These are phyloP conservation scores for Neopelma chrysocephalum DNA, from an alignment of 2,797 vertebrate species.

Conservation along the genomic window DNA sequence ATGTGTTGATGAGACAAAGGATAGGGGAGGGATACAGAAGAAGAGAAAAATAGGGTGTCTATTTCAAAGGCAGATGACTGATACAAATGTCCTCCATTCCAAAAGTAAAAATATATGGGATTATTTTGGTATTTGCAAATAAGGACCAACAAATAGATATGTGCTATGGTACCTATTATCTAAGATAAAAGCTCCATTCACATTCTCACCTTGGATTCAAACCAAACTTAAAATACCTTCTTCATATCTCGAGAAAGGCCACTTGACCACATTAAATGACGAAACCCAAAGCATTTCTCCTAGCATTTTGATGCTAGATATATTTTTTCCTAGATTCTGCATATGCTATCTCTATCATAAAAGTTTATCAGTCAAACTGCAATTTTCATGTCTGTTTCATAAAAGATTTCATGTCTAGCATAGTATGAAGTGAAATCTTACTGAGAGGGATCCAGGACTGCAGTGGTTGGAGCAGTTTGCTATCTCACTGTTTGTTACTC, in stretches of 20 bases:
- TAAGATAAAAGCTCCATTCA: background rate
- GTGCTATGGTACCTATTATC: background rate
- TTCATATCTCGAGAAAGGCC: background rate
- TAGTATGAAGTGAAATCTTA: background rate
- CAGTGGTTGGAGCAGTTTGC: background rate
- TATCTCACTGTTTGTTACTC: background rate
- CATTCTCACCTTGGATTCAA: background rate
- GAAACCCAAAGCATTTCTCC: background rate
- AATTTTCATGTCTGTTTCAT: background rate
- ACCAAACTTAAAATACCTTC: background rate
- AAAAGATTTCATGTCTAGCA: background rate
- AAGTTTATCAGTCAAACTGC: background rate
- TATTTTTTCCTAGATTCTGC: background rate
- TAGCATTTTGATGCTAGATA: background rate
- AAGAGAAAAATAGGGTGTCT: background rate
- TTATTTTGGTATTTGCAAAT: background rate
- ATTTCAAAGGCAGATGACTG: background rate
- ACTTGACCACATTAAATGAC: background rate
- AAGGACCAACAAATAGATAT: background rate
- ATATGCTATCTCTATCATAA: background rate
- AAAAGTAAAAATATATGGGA: background rate
- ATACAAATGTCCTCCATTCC: background rate
- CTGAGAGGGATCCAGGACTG: background rate
- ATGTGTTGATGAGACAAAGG: background rate
- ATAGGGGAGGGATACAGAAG: background rate